Evolutionary conservation across 2,888 invertebrate species (phyloP), one percentile per base, ranked within the genome.

Genomic region (Ophion ventricosus): DNA sequence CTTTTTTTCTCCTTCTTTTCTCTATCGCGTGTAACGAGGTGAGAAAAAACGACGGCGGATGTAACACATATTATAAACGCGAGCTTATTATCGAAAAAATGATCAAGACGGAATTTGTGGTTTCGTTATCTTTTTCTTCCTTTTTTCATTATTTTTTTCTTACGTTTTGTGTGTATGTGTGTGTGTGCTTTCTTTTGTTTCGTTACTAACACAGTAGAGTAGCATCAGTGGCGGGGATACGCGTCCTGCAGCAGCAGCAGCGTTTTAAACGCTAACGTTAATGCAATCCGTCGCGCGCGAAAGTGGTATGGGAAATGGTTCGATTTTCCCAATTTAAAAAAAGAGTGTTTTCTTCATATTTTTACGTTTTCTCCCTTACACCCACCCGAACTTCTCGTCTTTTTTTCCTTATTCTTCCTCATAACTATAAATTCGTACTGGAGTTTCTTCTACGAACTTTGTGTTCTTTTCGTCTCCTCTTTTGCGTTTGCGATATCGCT

Each of bases 231-330:
- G 69, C 77, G 61, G 67, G 67, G 59, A 25, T 25, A 61, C 25
- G 29, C 49, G 43, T 67, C 40, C 49, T 49, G 14, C 69, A 59
- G 63, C 63, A 70, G 49, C 59, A 75, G 70, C 79, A 69, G 70
- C 72, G 56, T 74, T 73, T 74, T 75, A 49, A 63, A 43, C 63
- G 25, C 2, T 14, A 29, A 3, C 61, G 5, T 64, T 61, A 10
- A 40, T 40, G 49, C 3, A 49, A 83, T 72, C 54, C 72, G 59
- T 80, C 67, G 73, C n/a, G 56, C 49, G 49, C 73, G 88, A 90
- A 90, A 88, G 88, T 88, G 88, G 89, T 88, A 35, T 87, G 69
- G 75, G 69, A 80, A 79, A 67, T 69, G 74, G 40, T 59, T 54
- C 75, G 64, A 23, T 57, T 49, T 56, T 56, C 29, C 29, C 54